Base-by-base conservation (phyloP, 2,797 vertebrate genomes). In the Girardinus metallicus region DNA sequence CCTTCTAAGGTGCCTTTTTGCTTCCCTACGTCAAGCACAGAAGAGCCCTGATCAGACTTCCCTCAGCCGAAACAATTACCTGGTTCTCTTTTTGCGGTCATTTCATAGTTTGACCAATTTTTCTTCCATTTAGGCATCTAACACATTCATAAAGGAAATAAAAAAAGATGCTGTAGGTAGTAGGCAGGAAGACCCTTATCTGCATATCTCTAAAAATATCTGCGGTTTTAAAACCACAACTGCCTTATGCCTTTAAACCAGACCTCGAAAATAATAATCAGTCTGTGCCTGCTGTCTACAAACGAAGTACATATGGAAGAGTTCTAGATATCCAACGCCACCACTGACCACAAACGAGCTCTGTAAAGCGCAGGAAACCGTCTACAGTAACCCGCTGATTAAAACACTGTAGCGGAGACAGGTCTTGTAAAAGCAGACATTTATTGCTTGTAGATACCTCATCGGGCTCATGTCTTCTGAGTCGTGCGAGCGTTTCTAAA, bases 401-500 rank as follows among this genome's bases (percentile, higher is more conserved):
- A 91, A 94, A 93, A 92, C 88, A 88, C 84, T 85, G 91, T 87
- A 79, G 89, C 62, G 77, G 80, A 89, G 91, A 91, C 85, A 86
- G 75, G 84, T 93, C 88, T 86, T 89, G 88, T 91, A 90, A 93
- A 93, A 91, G 91, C 80, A 92, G 90, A 94, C 92, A 89, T 94
- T 93, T 95, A 94, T 92, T 88, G 92, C 92, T 93, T 86, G 91
- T 92, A 89, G 92, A 93, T 88, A 92, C 86, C 91, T 93, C 93
- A 92, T 91, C 92, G 90, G 93, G 87, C 91, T 91, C 89, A 83
- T 81, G 93, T 92, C 89, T 83, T 78, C 90, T 74, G 86, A 91
- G 93, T 90, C 79, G 90, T 84, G 88, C 85, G 84, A 71, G 88
- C 84, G 73, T 92, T 92, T 89, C 88, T 89, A 91, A 94, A 91